Percentiles rank a stretch among this genome's conserved stretches.
phyloP scores from a whole-genome alignment of 2,888 invertebrate species.

The Thymelicus lineola region DNA sequence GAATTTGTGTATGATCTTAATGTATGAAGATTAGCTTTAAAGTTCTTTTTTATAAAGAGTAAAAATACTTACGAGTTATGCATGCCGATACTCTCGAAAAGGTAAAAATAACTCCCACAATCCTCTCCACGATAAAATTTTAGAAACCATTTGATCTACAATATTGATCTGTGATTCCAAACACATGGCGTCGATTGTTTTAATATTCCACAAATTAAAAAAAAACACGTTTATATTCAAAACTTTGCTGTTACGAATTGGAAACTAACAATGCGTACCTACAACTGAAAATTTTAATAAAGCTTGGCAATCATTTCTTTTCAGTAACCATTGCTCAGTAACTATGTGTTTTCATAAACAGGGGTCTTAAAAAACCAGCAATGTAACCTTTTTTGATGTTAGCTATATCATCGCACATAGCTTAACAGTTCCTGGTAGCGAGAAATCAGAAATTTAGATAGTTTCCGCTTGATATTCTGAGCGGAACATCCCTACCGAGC shows the following conservation, averaged over 20 bases:
- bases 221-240: conserved; percentile 23
- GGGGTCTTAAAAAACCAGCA: background rate
- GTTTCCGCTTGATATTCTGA: conserved; percentile 29
- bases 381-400: background rate
- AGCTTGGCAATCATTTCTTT: background rate
- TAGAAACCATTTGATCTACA: background rate
- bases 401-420: background rate
- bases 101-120: no score
- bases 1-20: no score
- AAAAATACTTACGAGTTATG: no score
- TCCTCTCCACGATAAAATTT: background rate
- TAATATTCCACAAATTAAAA: conserved; percentile 21
- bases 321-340: conserved; percentile 2
- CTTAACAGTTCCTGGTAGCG: background rate
- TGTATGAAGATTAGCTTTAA: no score
- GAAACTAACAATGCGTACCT: conserved; percentile 15
- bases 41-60: no score
- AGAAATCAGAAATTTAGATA: conserved; percentile 38
- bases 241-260: conserved; percentile 30
- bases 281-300: background rate
- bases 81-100: no score
- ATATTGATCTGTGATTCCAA: conserved; percentile 9
- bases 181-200: conserved; percentile 13
- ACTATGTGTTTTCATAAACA: background rate
- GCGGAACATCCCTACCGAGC: conserved; percentile 12